These are phyloP conservation scores for Aleiodes leptofemur DNA, from an alignment of 2,888 invertebrate species.

Conservation along the genomic window DNA sequence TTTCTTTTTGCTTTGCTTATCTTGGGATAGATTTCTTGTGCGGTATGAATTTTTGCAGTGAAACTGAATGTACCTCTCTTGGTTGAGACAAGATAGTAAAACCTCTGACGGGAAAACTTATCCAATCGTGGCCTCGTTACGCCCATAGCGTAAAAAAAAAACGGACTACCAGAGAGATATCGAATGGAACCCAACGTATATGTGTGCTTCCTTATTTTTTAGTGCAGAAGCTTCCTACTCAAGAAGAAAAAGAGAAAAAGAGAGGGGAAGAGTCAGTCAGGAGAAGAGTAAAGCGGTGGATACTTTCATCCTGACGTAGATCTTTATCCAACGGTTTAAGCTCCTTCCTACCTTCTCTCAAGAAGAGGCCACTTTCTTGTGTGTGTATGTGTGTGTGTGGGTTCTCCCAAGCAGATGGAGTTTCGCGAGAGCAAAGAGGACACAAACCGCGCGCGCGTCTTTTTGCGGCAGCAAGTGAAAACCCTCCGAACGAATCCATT, in stretches of 20 bases:
- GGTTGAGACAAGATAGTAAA: conserved; percentile 23
- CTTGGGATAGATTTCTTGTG: neutral
- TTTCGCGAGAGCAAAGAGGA: neutral
- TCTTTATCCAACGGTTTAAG: conserved; percentile 75
- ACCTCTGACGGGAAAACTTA: conserved; percentile 68
- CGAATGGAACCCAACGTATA: conserved; percentile 20
- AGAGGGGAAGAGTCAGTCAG: conserved; percentile 51
- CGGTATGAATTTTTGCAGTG: neutral
- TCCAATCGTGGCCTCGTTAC: conserved; percentile 74
- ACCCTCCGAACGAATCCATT: conserved; percentile 73
- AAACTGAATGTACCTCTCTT: neutral
- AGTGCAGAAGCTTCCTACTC: conserved; percentile 3
- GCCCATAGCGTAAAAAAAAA: conserved; percentile 67
- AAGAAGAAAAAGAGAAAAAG: neutral
- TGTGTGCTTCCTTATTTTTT: conserved; percentile 12
- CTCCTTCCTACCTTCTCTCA: conserved; percentile 61
- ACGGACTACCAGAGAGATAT: conserved; percentile 60
- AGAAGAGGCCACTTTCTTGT: conserved; percentile 12
- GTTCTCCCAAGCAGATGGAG: neutral
- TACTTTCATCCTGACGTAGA: conserved; percentile 73
- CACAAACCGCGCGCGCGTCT: conserved; percentile 22
- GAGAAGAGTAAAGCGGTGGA: conserved; percentile 68
- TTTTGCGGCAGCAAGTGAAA: conserved; percentile 52
- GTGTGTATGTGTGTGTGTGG: neutral
- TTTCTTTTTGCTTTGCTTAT: neutral